Evolutionary conservation across 2,113 vertebrate species (phyloP).

Genomic region (Ivindomyrus marchei): DNA sequence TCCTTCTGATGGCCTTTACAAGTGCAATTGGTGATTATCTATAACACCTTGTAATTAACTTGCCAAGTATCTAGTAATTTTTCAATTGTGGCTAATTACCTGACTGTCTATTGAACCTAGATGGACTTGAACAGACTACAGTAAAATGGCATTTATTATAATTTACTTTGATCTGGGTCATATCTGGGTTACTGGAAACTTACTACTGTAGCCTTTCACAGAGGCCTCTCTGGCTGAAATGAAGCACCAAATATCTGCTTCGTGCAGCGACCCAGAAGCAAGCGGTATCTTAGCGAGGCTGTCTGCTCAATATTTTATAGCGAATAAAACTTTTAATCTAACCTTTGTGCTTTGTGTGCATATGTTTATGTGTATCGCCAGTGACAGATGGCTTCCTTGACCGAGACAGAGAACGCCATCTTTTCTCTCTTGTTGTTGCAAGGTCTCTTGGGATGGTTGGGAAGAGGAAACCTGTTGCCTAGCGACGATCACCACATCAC

Average conservation of each 20-base stretch:
- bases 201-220: background rate
- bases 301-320: background rate
- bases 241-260: background rate
- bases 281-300: background rate
- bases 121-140: background rate
- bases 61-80: background rate
- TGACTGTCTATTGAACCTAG: background rate
- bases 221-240: background rate
- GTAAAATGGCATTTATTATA: background rate
- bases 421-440: constrained; percentile 51
- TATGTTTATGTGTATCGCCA: constrained; percentile 17
- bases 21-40: background rate
- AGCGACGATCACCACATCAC: constrained; percentile 56
- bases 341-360: background rate
- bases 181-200: background rate
- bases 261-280: background rate
- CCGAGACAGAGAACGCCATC: constrained; percentile 48
- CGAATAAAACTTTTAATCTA: background rate
- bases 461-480: constrained; percentile 56
- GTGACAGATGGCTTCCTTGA: constrained; percentile 49
- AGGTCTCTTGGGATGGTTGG: constrained; percentile 51
- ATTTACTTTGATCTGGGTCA: background rate
- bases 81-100: background rate
- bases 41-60: background rate
- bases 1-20: background rate